Evolutionary conservation across 2,888 invertebrate genomes (phyloP), one percentile per base, ranked within the genome.

Genomic region (Sesamia inferens): DNA sequence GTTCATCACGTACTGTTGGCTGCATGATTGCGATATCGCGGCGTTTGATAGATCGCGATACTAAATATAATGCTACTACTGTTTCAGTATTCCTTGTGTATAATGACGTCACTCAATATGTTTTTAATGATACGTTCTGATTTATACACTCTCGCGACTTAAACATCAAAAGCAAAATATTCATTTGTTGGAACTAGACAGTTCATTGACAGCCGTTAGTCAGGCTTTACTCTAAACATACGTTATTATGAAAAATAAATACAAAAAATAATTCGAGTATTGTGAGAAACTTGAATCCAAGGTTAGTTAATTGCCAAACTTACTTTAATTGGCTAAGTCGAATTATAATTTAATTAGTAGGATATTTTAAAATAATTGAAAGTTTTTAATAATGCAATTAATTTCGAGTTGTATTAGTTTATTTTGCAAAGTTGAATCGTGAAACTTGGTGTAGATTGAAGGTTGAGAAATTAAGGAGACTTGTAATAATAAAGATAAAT

Each of bases 11-110:
- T 91, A 93, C 92, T 93, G 92, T 90, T 90, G 87, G 91, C 87
- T 87, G 87, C 84, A 80, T 88, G 87, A 92, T 91, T 90, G 90
- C 88, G 92, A 92, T 94, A 94, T 92, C 90, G 90, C 91, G 90
- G 90, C 90, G 90, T 91, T 90, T 94, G 93, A 94, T 93, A 90
- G 91, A 93, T 93, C 90, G 90, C 88, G 83, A 85, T 85, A 83
- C 85, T 85, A 87, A 91, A 92, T 90, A 88, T 90, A 89, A 90
- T 87, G 87, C 85, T 84, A 86, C 88, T 87, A 65, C 68, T 82
- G 74, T 79, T 81, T 75, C 74, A 67, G 63, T 63, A 61, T 76
- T 69, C 74, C 65, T 65, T 68, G 64, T 72, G 47, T 67, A 59
- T 72, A 62, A 76, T 84, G 71, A 84, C 70, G 71, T 84, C 67